Evolutionary conservation across 2,797 vertebrate species (phyloP).

Genomic region (Acrossocheilus fasciatus): DNA sequence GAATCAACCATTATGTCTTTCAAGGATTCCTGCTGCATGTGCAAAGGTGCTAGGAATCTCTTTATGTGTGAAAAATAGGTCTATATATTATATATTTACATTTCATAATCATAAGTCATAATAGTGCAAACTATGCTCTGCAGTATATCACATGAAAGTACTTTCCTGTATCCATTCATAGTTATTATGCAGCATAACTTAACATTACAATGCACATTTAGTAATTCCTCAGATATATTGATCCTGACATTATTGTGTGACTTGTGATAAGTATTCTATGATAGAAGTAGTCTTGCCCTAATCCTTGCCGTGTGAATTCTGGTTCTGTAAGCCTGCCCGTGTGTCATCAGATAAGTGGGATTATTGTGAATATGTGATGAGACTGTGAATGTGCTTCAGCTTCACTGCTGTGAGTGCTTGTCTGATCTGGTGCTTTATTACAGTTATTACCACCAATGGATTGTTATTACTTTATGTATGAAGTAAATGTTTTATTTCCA

Average conservation of each 20-base stretch:
- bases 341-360: constrained; percentile 28
- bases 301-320: constrained; percentile 9
- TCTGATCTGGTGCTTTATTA: constrained; percentile 2
- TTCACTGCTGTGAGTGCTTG: background rate
- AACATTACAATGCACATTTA: background rate
- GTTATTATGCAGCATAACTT: background rate
- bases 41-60: background rate
- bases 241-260: background rate
- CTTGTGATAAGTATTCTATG: background rate
- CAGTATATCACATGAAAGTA: background rate
- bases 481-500: background rate
- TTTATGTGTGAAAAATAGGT: background rate
- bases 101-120: background rate
- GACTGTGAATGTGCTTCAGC: constrained; percentile 9
- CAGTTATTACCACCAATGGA: background rate
- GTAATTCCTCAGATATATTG: background rate
- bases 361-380: constrained; percentile 32
- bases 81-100: background rate
- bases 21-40: no score
- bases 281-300: background rate
- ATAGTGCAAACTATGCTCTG: background rate
- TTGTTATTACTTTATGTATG: background rate
- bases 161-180: background rate
- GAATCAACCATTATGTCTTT: constrained; percentile 4
- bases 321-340: background rate